Base-by-base conservation (phyloP, 2,888 invertebrate species). In the Morinoia aosen region DNA sequence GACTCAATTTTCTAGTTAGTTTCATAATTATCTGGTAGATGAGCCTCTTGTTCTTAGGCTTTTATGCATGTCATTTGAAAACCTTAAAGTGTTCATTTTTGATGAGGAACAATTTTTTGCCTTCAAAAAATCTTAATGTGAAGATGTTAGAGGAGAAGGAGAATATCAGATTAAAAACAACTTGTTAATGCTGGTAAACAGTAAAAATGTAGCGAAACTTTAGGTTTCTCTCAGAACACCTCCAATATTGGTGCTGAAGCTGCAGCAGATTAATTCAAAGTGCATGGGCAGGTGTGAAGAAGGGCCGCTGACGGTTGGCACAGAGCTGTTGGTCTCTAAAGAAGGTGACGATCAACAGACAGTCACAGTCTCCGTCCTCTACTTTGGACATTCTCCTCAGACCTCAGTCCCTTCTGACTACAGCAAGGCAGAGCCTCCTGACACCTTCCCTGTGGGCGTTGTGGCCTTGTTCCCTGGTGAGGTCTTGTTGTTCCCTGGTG, bases 391-490 rank as follows among this genome's bases (percentile, higher is more conserved):
- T 48, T 58, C 39, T 25, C 93, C 19, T 33, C 93, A 93, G 33
- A 57, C 57, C 12, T 33, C 25, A 5, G 57, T 48, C 12, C 90
- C 40, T 90, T 14, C 48, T 40, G 40, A 14, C 90, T 48, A 40
- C 14, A 14, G 8, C 14, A 39, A 90, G 16, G 93, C 93, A 11
- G 57, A 93, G 5, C 57, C 25, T 93, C 57, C 11, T 10, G 57
- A 2, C 0, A 12, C 93, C 33, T 57, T 57, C 48, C 93, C 93
- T 57, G 93, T 93, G 12, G 93, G 93, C 5, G 93, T 93, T 93
- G 58, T 93, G 16, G 93, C 58, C 48, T 1, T 93, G 33, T 93
- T 56, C n/a, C 93, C 93, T 57, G 93, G 93, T 93, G 16, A 93
- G 93, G 8, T 90, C 11, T 48, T 39, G 90, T 90, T 90, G 88